Evolutionary conservation across 2,888 invertebrate species (phyloP).

Genomic region (Heliconius charithonia): DNA sequence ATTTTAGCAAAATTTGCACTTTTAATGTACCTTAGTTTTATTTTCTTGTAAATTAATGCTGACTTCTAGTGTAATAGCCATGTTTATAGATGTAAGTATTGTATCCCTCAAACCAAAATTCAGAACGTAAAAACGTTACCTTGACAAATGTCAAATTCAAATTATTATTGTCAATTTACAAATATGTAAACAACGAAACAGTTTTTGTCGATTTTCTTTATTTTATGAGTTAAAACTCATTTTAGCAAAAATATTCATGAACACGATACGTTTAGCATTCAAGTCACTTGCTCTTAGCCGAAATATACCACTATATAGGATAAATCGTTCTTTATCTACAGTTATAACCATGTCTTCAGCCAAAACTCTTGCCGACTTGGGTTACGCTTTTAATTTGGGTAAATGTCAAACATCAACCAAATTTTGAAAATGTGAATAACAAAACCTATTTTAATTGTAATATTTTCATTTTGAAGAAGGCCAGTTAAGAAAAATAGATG

Average conservation of each 20-base stretch:
- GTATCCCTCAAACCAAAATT: not conserved
- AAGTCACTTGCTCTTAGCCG: not conserved
- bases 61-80: not conserved
- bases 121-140: not conserved
- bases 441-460: not conserved
- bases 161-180: not conserved
- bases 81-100: not conserved
- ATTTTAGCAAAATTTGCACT: not conserved
- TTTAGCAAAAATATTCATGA: conserved; percentile 20
- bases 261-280: conserved; percentile 17
- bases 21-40: not conserved
- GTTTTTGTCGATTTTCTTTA: not conserved
- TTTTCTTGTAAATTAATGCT: not conserved
- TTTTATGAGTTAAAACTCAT: not conserved
- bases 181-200: conserved; percentile 1
- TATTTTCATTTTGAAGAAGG: conserved; percentile 77
- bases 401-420: conserved; percentile 45
- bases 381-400: conserved; percentile 84
- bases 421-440: not conserved
- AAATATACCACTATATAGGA: conserved; percentile 3
- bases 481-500: conserved; percentile 84
- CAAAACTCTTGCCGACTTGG: conserved; percentile 77
- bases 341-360: conserved; percentile 60
- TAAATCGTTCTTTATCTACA: conserved; percentile 17
- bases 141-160: not conserved